Conservation (phyloP, 2,113 vertebrate genomes). For the Okapia johnstoni region DNA sequence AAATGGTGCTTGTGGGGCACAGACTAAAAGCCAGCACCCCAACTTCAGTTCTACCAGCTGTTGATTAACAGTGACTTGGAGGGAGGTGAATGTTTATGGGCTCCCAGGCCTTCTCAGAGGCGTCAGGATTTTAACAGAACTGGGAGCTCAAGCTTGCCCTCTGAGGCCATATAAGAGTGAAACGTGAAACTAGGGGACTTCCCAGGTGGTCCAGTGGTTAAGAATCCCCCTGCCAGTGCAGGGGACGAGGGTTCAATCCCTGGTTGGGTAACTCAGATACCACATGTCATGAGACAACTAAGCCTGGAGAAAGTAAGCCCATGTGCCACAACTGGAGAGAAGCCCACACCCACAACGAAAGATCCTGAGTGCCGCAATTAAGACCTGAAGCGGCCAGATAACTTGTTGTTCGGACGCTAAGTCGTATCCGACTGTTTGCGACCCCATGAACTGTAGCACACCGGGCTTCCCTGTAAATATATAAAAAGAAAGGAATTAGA, state of each 20-base stretch:
- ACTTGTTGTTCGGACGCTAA: neutral
- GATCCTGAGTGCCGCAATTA: neutral
- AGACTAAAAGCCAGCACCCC: neutral
- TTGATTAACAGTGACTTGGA: neutral
- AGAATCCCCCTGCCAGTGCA: neutral
- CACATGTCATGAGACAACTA: neutral
- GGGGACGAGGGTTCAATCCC: neutral
- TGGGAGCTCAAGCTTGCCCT: neutral
- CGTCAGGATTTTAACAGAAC: neutral
- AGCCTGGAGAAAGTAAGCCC: neutral
- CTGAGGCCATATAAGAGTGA: neutral
- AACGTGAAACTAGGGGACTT: neutral
- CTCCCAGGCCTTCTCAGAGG: neutral
- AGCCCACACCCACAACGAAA: neutral
- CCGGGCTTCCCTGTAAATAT: neutral
- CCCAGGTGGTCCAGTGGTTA: neutral
- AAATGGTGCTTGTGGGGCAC: neutral
- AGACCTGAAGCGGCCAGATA: neutral
- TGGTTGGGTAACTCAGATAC: neutral
- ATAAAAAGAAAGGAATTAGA: neutral
- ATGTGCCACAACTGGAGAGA: neutral
- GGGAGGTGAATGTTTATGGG: neutral
- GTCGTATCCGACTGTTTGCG: rapidly evolving
- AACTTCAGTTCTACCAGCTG: neutral
- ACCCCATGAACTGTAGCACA: neutral